Conservation (phyloP, 2,113 vertebrate species). For the Platycercus adscitus region DNA sequence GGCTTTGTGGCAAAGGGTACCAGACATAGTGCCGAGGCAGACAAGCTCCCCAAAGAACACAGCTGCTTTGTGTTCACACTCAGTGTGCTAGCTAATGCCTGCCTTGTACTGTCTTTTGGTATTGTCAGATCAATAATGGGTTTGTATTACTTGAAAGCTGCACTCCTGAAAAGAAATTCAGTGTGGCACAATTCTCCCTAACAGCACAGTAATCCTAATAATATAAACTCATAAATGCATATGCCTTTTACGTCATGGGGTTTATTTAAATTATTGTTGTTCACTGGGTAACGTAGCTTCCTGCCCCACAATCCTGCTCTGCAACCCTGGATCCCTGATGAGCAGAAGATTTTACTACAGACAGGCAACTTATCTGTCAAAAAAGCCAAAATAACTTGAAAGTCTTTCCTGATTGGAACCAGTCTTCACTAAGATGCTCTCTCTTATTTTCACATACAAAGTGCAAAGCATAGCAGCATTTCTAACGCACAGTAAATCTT, state of each 20-base stretch:
- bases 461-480: neutral
- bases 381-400: neutral
- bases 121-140: neutral
- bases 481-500: neutral
- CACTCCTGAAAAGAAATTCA: neutral
- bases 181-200: neutral
- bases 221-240: neutral
- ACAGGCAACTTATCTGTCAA: neutral
- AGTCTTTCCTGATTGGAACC: neutral
- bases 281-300: neutral
- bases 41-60: neutral
- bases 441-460: neutral
- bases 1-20: neutral
- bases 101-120: neutral
- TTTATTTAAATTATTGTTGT: neutral
- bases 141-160: neutral
- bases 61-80: neutral
- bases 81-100: neutral
- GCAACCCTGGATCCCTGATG: neutral
- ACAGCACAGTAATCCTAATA: neutral
- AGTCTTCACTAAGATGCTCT: neutral
- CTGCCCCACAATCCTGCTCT: neutral
- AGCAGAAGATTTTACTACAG: neutral
- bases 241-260: neutral
- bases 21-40: neutral